Conservation (phyloP, 2,797 vertebrate genomes). For the Poeciliopsis infans region DNA sequence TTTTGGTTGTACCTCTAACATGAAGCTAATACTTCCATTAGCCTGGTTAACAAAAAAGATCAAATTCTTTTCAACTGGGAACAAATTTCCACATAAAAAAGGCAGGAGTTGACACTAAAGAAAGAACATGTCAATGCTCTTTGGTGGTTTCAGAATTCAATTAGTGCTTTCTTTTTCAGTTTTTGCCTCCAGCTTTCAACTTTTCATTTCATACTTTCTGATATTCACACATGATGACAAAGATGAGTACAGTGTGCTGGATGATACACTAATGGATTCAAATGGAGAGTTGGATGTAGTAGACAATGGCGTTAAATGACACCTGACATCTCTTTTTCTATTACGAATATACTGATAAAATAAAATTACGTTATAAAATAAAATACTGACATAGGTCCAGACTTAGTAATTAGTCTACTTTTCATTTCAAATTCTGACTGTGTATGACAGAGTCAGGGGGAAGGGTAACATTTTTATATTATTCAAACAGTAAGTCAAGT, state of each 20-base stretch:
- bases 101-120: conserved; percentile 5
- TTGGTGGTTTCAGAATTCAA: conserved; percentile 17
- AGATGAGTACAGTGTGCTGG: conserved; percentile 29
- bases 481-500: not conserved
- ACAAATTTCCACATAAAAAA: conserved; percentile 13
- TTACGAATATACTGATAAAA: not conserved
- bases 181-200: conserved; percentile 24
- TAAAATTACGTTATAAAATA: not conserved
- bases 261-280: conserved; percentile 27
- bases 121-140: not conserved
- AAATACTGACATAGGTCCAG: not conserved
- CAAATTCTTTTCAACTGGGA: conserved; percentile 6
- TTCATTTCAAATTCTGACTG: not conserved
- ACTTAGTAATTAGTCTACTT: not conserved
- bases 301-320: conserved; percentile 25
- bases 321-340: not conserved
- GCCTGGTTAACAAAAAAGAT: conserved; percentile 14
- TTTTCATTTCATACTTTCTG: conserved; percentile 34
- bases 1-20: conserved; percentile 6
- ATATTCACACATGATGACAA: conserved; percentile 36
- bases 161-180: conserved; percentile 7
- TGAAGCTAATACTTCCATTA: conserved; percentile 16
- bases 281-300: conserved; percentile 25
- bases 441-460: not conserved
- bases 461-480: not conserved